Evolutionary conservation across 2,797 vertebrate genomes (phyloP), one percentile per base, ranked within the genome.

Genomic region (Australoheros facetus): DNA sequence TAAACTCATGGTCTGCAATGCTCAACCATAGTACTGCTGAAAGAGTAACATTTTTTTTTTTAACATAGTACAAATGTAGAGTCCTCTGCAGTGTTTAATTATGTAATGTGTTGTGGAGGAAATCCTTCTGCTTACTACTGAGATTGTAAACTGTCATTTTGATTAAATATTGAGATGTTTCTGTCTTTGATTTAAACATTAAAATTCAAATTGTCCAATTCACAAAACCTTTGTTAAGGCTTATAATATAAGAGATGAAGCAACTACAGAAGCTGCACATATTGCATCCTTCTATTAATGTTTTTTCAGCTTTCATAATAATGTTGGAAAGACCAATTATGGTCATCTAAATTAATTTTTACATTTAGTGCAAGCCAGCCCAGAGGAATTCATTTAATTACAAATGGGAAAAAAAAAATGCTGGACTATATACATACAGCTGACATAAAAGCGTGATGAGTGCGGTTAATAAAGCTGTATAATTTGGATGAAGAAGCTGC

Each of bases 1-100:
- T 80, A 72, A 72, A 85, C 84, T 56, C 83, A 45, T 12, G 42
- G 83, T 78, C 75, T 72, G 73, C 69, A 71, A 56, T 10, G 83
- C 72, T 71, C 7, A 45, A 26, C 69, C 75, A 51, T 19, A 56
- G 55, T 10, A 59, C 3, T 71, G 83, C 83, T 85, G 79, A 78
- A 14, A 77, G 42, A 51, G 45, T 51, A 45, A 69, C 37, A 37
- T 37, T 37, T 37, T 37, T 34, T 48, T 66, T 32, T 69, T 62
- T 37, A 54, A 34, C 57, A 51, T n/a, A 30, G 64, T 37, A n/a
- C 56, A 56, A 42, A 48, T 28, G 64, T 53, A 21, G 42, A 82
- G 30, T 69, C 64, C 34, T 23, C 9, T 56, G 57, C 57, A 2
- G 45, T 77, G 73, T 53, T 69, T 3, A 72, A 59, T 73, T 10